Evolutionary conservation across 2,888 invertebrate genomes (phyloP).

Genomic region (Acleris laterana): DNA sequence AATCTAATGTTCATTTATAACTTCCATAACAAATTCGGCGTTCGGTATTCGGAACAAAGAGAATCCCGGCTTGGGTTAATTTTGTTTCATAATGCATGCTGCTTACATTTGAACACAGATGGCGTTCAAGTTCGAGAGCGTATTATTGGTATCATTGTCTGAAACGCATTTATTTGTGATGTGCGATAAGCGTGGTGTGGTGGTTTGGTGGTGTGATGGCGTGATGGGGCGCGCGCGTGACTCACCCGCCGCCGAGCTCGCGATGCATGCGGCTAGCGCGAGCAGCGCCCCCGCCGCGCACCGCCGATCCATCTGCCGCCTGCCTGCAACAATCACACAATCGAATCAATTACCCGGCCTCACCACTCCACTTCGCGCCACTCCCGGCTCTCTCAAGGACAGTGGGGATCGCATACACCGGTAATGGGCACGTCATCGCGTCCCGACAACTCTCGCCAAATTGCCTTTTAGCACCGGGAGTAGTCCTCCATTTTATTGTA

Average conservation of each 20-base stretch:
- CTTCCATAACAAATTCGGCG: slow-evolving; percentile 1
- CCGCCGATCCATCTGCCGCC: slow-evolving; percentile 81
- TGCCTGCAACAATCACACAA: slow-evolving; percentile 69
- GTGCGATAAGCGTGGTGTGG: not conserved
- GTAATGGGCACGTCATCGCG: slow-evolving; percentile 32
- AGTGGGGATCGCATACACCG: slow-evolving; percentile 34
- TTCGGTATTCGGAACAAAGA: not conserved
- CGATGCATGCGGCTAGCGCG: slow-evolving; percentile 80
- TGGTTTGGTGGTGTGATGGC: not conserved
- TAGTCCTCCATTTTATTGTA: slow-evolving; percentile 4
- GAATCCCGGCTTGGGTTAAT: not conserved
- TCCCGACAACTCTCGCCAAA: slow-evolving; percentile 16
- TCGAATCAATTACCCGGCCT: slow-evolving; percentile 53
- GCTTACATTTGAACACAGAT: no score
- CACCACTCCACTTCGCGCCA: slow-evolving; percentile 25
- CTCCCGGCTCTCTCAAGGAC: slow-evolving; percentile 28
- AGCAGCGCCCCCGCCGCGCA: slow-evolving; percentile 82
- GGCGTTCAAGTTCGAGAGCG: no score
- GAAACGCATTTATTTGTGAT: not conserved
- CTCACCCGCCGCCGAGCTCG: slow-evolving; percentile 76
- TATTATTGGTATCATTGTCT: no score
- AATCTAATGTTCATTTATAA: slow-evolving; percentile 5
- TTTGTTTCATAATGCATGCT: not conserved
- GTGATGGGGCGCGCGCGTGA: slow-evolving; percentile 23
- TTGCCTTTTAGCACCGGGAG: slow-evolving; percentile 14